Base-by-base conservation (phyloP, 2,113 vertebrate species). In the Equus quagga region DNA sequence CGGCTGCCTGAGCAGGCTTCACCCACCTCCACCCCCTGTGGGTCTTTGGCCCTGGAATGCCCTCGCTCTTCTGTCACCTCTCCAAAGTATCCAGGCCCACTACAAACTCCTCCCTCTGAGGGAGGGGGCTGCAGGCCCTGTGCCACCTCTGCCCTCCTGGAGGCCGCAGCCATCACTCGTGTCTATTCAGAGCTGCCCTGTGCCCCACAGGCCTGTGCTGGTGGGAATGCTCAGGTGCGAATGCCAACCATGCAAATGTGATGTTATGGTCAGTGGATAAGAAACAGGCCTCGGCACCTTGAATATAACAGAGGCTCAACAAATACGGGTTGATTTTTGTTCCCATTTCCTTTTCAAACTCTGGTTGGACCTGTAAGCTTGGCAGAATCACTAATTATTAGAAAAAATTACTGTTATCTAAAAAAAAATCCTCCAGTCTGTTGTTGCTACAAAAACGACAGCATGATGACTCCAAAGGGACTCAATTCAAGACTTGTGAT, bases 181-280 rank as follows among this genome's bases (percentile, higher is more conserved):
- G 19, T 54, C 51, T 4, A 5, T 41, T 21, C 15, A 49, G 49
- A 46, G 24, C 41, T 23, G 49, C n/a, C 54, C 15, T 31, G 49
- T 8, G n/a, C 46, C 46, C 31, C 2, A 3, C 18, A 11, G 26
- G 28, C 44, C 26, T 0, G 8, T 11, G 33, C 31, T 11, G 41
- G 26, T 2, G 36, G 83, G 64, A 49, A 24, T 6, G 33, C 17
- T 15, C 49, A 12, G 0, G 14, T 12, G 84, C 21, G 19, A 19
- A 31, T 5, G 17, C 3, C 19, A 12, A 8, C 36, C 4, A 2
- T 10, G 4, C 12, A 41, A 15, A 33, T 4, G 51, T 0, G 0
- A 6, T 7, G 10, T 5, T 8, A 28, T 0, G 17, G 33, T 31
- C 17, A 36, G 0, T 13, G 60, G 33, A 10, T 14, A 23, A n/a